Evolutionary conservation across 2,888 invertebrate genomes (phyloP), one percentile per base, ranked within the genome.

Genomic region (Scaeva pyrastri): DNA sequence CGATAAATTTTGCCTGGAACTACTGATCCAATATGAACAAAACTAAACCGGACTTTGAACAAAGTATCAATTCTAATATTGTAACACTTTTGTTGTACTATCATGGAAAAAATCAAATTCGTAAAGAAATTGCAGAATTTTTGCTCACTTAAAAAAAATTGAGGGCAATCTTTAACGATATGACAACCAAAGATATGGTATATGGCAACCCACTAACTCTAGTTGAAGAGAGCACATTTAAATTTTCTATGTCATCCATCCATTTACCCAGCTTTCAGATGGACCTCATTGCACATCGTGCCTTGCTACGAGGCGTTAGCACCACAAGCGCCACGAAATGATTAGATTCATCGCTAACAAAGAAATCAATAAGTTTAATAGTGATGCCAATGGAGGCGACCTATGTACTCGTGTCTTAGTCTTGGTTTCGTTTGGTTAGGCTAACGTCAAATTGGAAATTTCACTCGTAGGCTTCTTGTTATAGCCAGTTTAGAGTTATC

Each of bases 241-340:
- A 68, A 74, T 56, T 81, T 80, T 86, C 82, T 78, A 81, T 86
- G 86, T 82, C 86, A 82, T 86, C 86, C 86, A 82, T 86, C 86
- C 74, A 77, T 81, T 80, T 80, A 60, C 16, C 75, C 66, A 80
- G 62, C 60, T 36, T 56, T 74, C 43, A 21, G 64, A 78, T 82
- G 86, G 82, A 78, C 74, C 39, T 74, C 66, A 62, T 82, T 50
- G 56, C 56, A 50, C 50, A 60, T 86, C 86, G 86, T 86, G 86
- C 58, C 74, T 71, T 52, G 70, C 86, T 77, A 19, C 31, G 41
- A 73, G 86, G 73, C 77, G 73, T 78, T 86, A 78, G 77, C 73
- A 86, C 77, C 71, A 71, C 78, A 74, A 71, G 82, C 86, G 74
- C 77, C 82, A 77, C 73, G 81, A 76, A 55, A 41, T 72, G 50